Percentiles rank a stretch among this genome's conserved stretches.
These are phyloP conservation scores for Calameuta filiformis DNA, from an alignment of 2,888 invertebrate genomes.

Conservation along the genomic window DNA sequence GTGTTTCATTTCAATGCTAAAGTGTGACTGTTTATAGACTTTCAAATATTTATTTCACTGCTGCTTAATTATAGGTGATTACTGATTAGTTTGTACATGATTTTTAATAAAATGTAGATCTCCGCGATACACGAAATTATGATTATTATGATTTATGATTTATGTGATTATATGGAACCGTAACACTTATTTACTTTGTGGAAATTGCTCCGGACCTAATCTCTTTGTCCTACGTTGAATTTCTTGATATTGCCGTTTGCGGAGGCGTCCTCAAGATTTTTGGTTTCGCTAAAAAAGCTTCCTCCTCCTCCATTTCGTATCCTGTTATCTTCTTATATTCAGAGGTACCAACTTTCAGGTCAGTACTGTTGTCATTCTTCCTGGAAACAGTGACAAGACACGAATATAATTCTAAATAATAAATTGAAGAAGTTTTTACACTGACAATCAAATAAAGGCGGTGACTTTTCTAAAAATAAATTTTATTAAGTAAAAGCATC, in stretches of 20 bases:
- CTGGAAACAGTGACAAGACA: background rate
- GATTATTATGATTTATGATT: background rate
- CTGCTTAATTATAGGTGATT: background rate
- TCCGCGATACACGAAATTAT: background rate
- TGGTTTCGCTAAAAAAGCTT: constrained; percentile 54
- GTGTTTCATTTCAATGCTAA: constrained; percentile 24
- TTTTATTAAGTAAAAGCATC: background rate
- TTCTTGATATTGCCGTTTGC: constrained; percentile 10
- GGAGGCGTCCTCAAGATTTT: constrained; percentile 55
- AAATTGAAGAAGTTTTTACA: background rate
- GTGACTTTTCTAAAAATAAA: background rate
- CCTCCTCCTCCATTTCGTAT: constrained; percentile 34
- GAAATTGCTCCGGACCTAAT: background rate
- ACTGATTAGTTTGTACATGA: constrained; percentile 19
- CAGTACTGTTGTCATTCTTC: background rate
- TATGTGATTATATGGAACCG: background rate
- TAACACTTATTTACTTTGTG: background rate
- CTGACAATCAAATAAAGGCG: background rate
- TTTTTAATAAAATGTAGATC: constrained; percentile 30
- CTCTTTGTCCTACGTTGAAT: constrained; percentile 17
- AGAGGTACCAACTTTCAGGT: background rate
- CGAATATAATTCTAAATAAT: background rate
- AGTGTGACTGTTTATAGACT: constrained; percentile 23
- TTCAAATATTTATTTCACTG: constrained; percentile 24
- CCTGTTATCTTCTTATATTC: background rate